Conservation (phyloP, 2,888 invertebrate genomes). For the Candidula unifasciata region DNA sequence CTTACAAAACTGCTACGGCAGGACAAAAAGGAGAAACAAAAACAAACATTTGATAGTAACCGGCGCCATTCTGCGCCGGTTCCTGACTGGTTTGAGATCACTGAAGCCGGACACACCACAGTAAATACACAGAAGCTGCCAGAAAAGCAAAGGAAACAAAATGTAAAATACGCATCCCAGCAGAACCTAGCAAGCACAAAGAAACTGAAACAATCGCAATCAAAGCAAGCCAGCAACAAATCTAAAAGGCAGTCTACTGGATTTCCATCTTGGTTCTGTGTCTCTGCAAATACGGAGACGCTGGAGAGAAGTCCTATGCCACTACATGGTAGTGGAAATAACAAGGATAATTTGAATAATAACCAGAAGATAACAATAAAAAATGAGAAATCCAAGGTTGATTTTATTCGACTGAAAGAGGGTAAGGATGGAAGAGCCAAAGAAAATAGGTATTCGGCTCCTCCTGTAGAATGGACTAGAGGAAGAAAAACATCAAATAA, state of each 20-base stretch:
- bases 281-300: conserved; percentile 37
- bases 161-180: background rate
- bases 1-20: conserved; percentile 16
- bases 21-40: conserved; percentile 14
- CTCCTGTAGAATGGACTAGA: background rate
- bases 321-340: background rate
- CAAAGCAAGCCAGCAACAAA: background rate
- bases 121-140: background rate
- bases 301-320: conserved; percentile 6
- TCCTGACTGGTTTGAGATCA: conserved; percentile 15
- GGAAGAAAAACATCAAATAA: background rate
- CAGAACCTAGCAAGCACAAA: conserved; percentile 13
- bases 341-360: background rate
- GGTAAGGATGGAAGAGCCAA: background rate
- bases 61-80: conserved; percentile 22
- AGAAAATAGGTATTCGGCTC: conserved; percentile 32
- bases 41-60: background rate
- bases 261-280: conserved; percentile 32
- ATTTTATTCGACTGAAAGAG: background rate
- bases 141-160: background rate
- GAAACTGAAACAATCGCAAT: background rate
- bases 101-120: background rate
- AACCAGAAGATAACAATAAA: background rate
- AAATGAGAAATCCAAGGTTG: background rate
- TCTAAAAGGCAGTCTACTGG: background rate